Percentiles rank a stretch among this genome's conserved stretches.
phyloP scores from a whole-genome alignment of 2,797 vertebrate species.

The Hafferia zeledoni region DNA sequence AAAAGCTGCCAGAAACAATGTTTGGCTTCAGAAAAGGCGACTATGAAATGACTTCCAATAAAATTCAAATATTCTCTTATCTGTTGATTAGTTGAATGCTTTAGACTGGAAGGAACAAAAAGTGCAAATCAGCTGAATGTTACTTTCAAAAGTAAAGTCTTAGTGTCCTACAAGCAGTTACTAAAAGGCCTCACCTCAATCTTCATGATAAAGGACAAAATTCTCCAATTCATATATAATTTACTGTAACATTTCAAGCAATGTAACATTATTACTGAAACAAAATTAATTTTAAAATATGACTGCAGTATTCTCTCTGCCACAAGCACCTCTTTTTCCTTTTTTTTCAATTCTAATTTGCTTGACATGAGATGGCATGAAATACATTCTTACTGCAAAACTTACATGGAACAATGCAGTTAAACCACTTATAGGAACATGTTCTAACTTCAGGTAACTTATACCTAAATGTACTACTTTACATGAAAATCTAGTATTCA shows the following conservation, averaged over 20 bases:
- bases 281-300: slow-evolving; percentile 38
- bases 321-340: slow-evolving; percentile 19
- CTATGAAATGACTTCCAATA: slow-evolving; percentile 67
- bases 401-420: slow-evolving; percentile 40
- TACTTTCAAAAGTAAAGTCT: slow-evolving; percentile 54
- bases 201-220: slow-evolving; percentile 56
- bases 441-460: slow-evolving; percentile 23
- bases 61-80: slow-evolving; percentile 55
- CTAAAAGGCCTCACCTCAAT: slow-evolving; percentile 57
- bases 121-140: slow-evolving; percentile 64
- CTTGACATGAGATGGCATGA: slow-evolving; percentile 48
- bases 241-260: slow-evolving; percentile 57
- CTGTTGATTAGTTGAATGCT: slow-evolving; percentile 70
- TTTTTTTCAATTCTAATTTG: not conserved
- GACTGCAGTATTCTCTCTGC: slow-evolving; percentile 34
- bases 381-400: slow-evolving; percentile 50
- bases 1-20: slow-evolving; percentile 70
- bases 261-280: slow-evolving; percentile 41
- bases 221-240: slow-evolving; percentile 40
- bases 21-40: slow-evolving; percentile 69
- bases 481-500: not conserved
- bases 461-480: not conserved
- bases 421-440: slow-evolving; percentile 62
- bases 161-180: slow-evolving; percentile 63
- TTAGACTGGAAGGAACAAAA: slow-evolving; percentile 61